Base-by-base conservation (phyloP, 1,140 invertebrate species). In the Melanaphis sacchari region DNA sequence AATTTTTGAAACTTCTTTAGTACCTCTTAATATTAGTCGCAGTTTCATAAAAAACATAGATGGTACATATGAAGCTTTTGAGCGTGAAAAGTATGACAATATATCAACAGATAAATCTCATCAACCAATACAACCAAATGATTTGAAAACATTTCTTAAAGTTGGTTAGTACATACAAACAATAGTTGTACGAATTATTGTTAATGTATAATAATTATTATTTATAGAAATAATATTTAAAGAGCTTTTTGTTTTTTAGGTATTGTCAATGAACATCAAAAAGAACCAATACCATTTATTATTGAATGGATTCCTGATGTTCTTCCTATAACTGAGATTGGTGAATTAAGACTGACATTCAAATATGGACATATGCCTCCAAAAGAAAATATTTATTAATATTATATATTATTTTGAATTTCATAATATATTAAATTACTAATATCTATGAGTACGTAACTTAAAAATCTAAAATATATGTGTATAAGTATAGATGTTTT, bases 231-330 rank as follows among this genome's bases (percentile, higher is more conserved):
- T 84, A 49, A 94, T 94, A 89, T 90, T 89, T 49, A 82, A 87
- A 31, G n/a, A 31, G 40, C 52, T 40, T 85, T 93, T 94, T 94
- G 94, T 95, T 94, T 95, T 95, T 26, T 93, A 97, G 96, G 97
- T 91, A 96, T 96, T 94, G 26, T 93, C 22, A 93, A 31, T 93
- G 26, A 40, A 15, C 96, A 96, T 94, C 96, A 96, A 94, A 96
- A 96, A 88, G 96, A 97, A 90, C 96, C 96, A 36, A 97, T 96
- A n/a, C 97, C 97, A 84, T 97, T 97, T 94, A 95, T 97, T 31
- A 97, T 97, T 90, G 97, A 97, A 95, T 97, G 97, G 97, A 97
- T 97, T 94, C 97, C 97, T 5, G 96, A 97, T 94, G 96, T 97
- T 94, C 95, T 97, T n/a, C 97, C 97, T 22, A 95, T 96, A 94